A percentile compares a stretch with the other conserved stretches of the same genome.
phyloP scores from a whole-genome alignment of 2,888 invertebrate genomes.

The Machimus atricapillus region DNA sequence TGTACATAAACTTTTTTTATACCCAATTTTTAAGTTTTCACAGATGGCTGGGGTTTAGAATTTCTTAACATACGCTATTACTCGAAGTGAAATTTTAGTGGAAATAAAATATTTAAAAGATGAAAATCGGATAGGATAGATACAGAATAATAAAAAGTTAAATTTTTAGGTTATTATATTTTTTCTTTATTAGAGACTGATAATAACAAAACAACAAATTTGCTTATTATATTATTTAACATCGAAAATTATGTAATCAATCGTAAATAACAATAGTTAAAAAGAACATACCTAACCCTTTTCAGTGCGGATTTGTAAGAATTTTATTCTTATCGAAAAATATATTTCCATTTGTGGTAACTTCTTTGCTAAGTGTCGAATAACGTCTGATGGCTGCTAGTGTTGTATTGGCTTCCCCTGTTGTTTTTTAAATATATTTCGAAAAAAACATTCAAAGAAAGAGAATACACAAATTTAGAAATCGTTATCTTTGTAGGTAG shows the following conservation, averaged over 20 bases:
- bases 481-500: neutral
- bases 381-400: conserved; percentile 59
- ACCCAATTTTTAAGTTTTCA: too few relatives aligned
- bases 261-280: neutral
- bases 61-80: too few relatives aligned
- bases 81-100: too few relatives aligned
- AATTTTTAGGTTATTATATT: neutral
- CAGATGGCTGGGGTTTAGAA: too few relatives aligned
- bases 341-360: conserved; percentile 58
- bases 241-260: neutral
- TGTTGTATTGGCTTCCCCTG: conserved; percentile 49
- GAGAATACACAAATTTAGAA: neutral
- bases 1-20: too few relatives aligned
- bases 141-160: neutral
- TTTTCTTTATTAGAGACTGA: neutral
- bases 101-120: neutral
- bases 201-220: neutral
- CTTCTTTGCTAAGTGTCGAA: conserved; percentile 60
- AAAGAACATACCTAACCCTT: neutral
- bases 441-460: neutral
- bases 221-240: neutral
- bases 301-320: neutral
- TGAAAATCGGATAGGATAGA: neutral
- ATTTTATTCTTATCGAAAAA: conserved; percentile 55
- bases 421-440: neutral